Evolutionary conservation across 2,113 vertebrate genomes (phyloP), one percentile per base, ranked within the genome.

Genomic region (Procapra przewalskii): DNA sequence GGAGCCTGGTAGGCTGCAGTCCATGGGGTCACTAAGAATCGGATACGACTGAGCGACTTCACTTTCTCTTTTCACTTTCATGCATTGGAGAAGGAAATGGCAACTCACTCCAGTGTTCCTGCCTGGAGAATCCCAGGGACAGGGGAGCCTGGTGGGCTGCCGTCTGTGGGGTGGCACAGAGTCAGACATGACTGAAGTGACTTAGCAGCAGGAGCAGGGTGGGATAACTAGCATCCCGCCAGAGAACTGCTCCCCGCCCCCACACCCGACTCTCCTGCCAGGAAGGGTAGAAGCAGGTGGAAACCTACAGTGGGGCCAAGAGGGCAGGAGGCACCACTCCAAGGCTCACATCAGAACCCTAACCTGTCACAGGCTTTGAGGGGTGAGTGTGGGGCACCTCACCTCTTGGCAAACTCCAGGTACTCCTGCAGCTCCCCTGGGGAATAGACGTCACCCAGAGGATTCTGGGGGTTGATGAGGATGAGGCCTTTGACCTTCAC

Each of bases 341-440:
- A 19, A 75, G 23, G 27, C 33, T 59, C 11, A 1, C 8, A 0
- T 12, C 3, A 7, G n/a, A 55, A 48, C n/a, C 88, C 36, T 6
- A 8, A 27, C 7, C 33, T 11, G 10, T n/a, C 21, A 6, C 40
- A 45, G 0, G 2, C 43, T 84, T 8, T 31, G 6, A 6, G 19
- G 43, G 71, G 12, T 3, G 25, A 1, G 19, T 6, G 27, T 0
- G 3, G 57, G 5, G 40, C 12, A 1, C 13, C 94, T 97, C 48
- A 99, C 99, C 99, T 99, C 99, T 99, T 99, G 82, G 99, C 99
- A 99, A 99, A 99, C 96, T 99, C 99, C 98, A 99, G 98, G 97
- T 99, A 99, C 95, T 98, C 98, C 91, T 95, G 98, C 98, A 99
- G 99, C 96, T 99, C 99, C 96, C 98, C 97, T 0, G 98, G 97